Base-by-base conservation (phyloP, 1,140 invertebrate genomes). In the Drosophila burlai region DNA sequence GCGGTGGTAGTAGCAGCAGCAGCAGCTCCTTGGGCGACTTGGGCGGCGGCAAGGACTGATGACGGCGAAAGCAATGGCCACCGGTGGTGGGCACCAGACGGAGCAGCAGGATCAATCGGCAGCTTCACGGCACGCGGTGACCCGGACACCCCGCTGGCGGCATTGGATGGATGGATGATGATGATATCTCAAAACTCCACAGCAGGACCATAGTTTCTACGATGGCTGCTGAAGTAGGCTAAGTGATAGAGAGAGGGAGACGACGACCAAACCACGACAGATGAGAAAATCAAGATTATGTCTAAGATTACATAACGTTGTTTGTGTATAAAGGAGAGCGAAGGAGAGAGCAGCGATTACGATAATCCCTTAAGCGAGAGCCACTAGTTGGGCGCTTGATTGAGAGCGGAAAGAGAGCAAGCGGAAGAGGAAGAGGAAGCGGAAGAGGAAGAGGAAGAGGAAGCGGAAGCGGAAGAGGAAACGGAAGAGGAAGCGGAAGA, bases 271-370 rank as follows among this genome's bases (percentile, higher is more conserved):
- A 59, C 15, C 52, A 24, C 4, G 18, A 47, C 57, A 57, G 52
- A 31, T 57, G 59, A 43, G 38, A 58, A 52, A 76, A 77, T 57
- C 75, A 67, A 57, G 63, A 76, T 77, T 54, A 40, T 65, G n/a
- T 18, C 49, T 80, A 46, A 43, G 76, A 49, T 80, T 79, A 79
- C 75, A 68, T 68, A 68, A 61, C 73, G 52, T 76, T 65, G 42
- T 29, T 47, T 77, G 74, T 77, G 74, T 77, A 77, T 77, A 67
- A 49, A 73, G 40, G 34, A 42, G 36, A 34, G 7, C 34, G 43
- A 16, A 50, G 50, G 36, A 34, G 7, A n/a, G n/a, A 34, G 43
- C 26, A 50, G 50, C 29, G 29, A 34, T 18, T n/a, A 69, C 50
- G 74, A 78, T 78, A 78, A 78, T 29, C 21, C 26, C 24, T 18